A percentile compares a stretch with the other conserved stretches of the same genome.
These are phyloP conservation scores for Venustaconcha ellipsiformis DNA, from an alignment of 1,140 invertebrate genomes.

Conservation along the genomic window DNA sequence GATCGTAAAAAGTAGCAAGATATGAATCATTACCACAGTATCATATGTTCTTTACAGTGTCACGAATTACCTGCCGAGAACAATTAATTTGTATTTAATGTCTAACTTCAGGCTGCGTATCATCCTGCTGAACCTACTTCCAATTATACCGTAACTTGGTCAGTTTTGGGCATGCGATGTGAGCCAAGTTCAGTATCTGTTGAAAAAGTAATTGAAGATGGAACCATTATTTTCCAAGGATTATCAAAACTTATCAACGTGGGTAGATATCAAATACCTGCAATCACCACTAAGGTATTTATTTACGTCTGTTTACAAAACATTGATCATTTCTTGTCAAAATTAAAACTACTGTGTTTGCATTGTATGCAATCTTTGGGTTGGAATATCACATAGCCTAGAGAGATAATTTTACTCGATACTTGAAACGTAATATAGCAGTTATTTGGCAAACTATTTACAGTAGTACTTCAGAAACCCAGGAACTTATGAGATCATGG, in stretches of 20 bases:
- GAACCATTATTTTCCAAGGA: slow-evolving; percentile 8
- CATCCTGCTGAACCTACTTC: slow-evolving; percentile 30
- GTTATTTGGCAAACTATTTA: no score
- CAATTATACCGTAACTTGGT: slow-evolving; percentile 17
- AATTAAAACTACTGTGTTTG: no score
- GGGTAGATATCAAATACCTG: slow-evolving; percentile 20
- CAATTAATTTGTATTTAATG: neutral
- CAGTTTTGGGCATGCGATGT: slow-evolving; percentile 33
- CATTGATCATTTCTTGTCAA: no score
- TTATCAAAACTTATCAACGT: slow-evolving; percentile 31
- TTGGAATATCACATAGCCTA: no score
- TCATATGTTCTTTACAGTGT: neutral
- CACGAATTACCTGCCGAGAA: neutral
- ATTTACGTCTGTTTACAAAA: no score
- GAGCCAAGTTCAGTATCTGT: neutral
- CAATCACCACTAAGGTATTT: slow-evolving; percentile 28
- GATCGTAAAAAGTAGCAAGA: no score
- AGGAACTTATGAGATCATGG: no score
- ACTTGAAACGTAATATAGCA: no score
- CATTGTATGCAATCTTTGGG: no score
- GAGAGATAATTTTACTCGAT: no score
- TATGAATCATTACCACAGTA: neutral
- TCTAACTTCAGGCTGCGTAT: slow-evolving; percentile 21
- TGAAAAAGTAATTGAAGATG: slow-evolving; percentile 21
- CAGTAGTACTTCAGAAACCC: no score